Evolutionary conservation across 37 sponge, comb jelly and placozoan species (phyloP), one percentile per base, ranked within the genome.

Genomic region (Theonella swinhoei): DNA sequence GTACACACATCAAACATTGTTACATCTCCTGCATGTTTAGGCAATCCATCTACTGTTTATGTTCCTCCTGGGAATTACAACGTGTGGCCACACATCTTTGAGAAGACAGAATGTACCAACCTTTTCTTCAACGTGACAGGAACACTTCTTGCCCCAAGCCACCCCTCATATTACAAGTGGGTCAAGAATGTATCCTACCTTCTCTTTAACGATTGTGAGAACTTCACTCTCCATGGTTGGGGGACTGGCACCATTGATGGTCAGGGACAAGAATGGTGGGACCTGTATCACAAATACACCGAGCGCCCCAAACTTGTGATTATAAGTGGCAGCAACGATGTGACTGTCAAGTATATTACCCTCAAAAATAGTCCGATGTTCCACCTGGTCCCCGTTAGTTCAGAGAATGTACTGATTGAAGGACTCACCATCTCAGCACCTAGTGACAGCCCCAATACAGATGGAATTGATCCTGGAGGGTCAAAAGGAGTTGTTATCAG

Each of bases 381-480:
- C 58, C 76, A 75, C 76, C 24, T 75, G 7, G 76, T 75, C 31
- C 76, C 58, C 59, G 30, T 47, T 1, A 54, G 32, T 58, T 47
- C 58, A 26, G 39, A 42, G 19, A 47, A 75, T 29, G 76, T 75
- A 7, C 47, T 75, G 47, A 75, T 75, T 0, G 76, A 75, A 11
- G 11, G 58, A 22, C 39, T 83, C 14, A 58, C 8, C 3, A 36
- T 83, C 75, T 54, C 17, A 11, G 58, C 73, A 24, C 75, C 84
- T 3, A 29, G 24, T 33, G 30, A 79, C 40, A 74, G 75, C 14
- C 84, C 84, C 66, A 83, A 83, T 28, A 74, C 84, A 0, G 84
- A 83, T 38, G 84, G 84, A 1, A 75, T 83, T 29, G 84, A 83
- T 43, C 76, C 58, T 23, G 19, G 26, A 32, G 54, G 30, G 25